These are phyloP conservation scores for Drosophila albomicans DNA, from an alignment of 1,140 invertebrate genomes.

Conservation along the genomic window DNA sequence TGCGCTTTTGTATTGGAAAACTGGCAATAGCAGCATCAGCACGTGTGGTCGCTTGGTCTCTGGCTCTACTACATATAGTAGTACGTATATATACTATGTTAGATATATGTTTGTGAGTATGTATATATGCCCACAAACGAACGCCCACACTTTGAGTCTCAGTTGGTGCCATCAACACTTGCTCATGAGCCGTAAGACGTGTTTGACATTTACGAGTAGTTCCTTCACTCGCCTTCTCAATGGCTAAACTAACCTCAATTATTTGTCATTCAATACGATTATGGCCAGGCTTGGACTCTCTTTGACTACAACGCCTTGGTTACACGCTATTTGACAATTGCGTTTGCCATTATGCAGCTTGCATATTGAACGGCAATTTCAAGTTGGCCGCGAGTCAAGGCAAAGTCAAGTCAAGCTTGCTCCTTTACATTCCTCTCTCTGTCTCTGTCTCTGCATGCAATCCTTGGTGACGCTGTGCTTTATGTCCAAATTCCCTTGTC, in stretches of 20 bases:
- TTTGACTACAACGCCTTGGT: constrained; percentile 27
- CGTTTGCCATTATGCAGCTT: constrained; percentile 52
- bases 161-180: constrained; percentile 59
- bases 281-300: constrained; percentile 39
- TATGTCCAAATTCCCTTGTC: constrained; percentile 18
- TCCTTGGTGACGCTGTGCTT: constrained; percentile 35
- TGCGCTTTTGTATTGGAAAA: constrained; percentile 75
- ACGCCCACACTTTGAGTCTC: constrained; percentile 42
- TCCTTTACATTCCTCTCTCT: no score
- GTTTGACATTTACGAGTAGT: constrained; percentile 75
- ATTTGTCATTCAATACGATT: constrained; percentile 82
- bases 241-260: constrained; percentile 80
- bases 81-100: no score
- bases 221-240: constrained; percentile 53
- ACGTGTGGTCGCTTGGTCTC: constrained; percentile 58
- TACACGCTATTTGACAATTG: constrained; percentile 56
- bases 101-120: background rate
- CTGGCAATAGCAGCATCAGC: constrained; percentile 46
- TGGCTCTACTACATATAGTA: background rate
- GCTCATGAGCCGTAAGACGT: constrained; percentile 76
- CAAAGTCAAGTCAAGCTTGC: background rate
- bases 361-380: constrained; percentile 59
- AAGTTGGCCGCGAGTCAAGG: constrained; percentile 1
- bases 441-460: no score
- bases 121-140: constrained; percentile 25